Evolutionary conservation across 2,888 invertebrate species (phyloP), one percentile per base, ranked within the genome.

Genomic region (Zonitis immaculata): DNA sequence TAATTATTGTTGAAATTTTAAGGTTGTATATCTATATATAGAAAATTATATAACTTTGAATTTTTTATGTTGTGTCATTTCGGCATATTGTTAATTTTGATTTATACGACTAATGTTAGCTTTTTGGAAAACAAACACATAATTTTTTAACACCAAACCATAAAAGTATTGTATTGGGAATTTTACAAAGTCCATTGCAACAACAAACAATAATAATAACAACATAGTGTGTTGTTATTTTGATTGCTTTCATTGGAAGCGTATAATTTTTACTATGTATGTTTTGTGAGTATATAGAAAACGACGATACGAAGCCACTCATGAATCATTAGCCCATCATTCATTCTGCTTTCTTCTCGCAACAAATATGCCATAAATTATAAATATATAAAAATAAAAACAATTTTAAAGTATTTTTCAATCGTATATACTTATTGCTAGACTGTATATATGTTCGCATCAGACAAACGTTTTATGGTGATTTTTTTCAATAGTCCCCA

Each of bases 251-350:
- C 20, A 62, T 62, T 60, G 62, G 51, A 62, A 62, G 59, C 56
- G 59, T n/a, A n/a, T n/a, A n/a, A n/a, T n/a, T 56, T 54, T 62
- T 59, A 52, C 56, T 57, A 52, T 57, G 58, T 42, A 30, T n/a
- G 7, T 39, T 39, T 39, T 20, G 11, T 11, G 18, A 20, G 18
- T n/a, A n/a, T n/a, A n/a, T n/a, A n/a, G n/a, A n/a, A n/a, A n/a
- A n/a, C n/a, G n/a, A n/a, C n/a, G n/a, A n/a, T n/a, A n/a, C n/a
- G n/a, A n/a, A n/a, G n/a, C n/a, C n/a, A n/a, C 52, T 56, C 62
- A 63, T 64, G 60, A 61, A 62, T 64, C 61, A 60, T 60, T 58
- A 51, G 52, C 50, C 60, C 62, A 60, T 64, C 63, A 60, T 52
- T 64, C 62, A 61, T 59, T 42, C n/a, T n/a, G n/a, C n/a, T n/a